Evolutionary conservation across 2,797 vertebrate genomes (phyloP).

Genomic region (Todus mexicanus): DNA sequence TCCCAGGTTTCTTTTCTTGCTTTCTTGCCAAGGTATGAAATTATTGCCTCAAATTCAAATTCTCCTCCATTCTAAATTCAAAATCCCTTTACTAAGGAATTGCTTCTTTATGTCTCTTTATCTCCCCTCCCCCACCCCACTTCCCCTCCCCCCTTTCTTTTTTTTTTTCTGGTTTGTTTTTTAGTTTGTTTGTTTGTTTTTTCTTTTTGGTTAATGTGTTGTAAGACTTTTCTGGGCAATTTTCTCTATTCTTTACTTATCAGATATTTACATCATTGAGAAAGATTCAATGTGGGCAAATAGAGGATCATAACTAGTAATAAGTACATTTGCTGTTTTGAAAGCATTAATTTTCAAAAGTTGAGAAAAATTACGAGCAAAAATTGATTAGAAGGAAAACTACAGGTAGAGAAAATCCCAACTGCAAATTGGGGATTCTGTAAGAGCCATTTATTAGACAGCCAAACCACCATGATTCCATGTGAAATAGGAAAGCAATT

Average conservation of each 20-base stretch:
- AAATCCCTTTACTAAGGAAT: background rate
- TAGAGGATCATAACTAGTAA: background rate
- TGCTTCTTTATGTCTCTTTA: background rate
- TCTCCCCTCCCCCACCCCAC: too few relatives aligned
- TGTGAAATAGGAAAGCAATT: background rate
- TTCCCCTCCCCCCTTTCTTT: too few relatives aligned
- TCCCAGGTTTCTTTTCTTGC: background rate
- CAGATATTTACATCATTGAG: conserved; percentile 18
- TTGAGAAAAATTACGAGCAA: background rate
- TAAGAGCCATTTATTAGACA: background rate
- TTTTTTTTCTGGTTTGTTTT: rapidly evolving
- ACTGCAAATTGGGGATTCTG: background rate
- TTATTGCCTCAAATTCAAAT: background rate
- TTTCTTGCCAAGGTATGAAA: background rate
- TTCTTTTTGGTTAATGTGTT: background rate
- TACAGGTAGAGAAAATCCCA: background rate
- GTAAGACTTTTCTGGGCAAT: background rate
- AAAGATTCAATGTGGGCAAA: conserved; percentile 14
- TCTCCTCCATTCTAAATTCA: background rate
- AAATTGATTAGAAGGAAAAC: conserved; percentile 21
- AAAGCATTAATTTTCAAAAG: conserved; percentile 7
- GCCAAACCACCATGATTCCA: background rate
- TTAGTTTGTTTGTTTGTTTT: background rate
- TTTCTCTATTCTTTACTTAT: conserved; percentile 7
- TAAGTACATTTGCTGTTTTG: background rate